Evolutionary conservation across 1,140 invertebrate genomes (phyloP).

Genomic region (Pemphigus obesinymphae): DNA sequence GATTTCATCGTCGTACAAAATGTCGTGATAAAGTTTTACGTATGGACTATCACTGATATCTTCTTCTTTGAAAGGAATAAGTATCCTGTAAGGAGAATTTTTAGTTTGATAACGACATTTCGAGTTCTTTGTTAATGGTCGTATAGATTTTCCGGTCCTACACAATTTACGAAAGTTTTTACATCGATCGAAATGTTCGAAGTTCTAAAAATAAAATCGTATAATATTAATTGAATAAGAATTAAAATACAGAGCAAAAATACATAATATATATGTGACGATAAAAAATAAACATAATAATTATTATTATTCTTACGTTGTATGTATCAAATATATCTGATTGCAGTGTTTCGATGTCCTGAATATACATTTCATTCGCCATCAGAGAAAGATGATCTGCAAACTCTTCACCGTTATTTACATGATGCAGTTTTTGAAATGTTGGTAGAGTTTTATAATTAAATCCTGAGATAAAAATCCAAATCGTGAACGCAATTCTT

Average conservation of each 20-base stretch:
- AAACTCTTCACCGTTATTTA: not conserved
- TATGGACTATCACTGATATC: not conserved
- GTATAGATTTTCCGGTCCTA: not conserved
- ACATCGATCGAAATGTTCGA: not conserved
- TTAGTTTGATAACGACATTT: constrained; percentile 2
- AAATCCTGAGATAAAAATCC: not conserved
- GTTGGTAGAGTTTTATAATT: not conserved
- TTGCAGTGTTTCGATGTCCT: not conserved
- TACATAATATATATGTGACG: no score
- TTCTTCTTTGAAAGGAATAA: constrained; percentile 12
- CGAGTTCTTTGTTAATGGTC: not conserved
- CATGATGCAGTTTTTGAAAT: not conserved
- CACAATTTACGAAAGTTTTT: not conserved
- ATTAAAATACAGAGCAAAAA: no score
- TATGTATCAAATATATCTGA: not conserved
- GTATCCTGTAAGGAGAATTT: not conserved
- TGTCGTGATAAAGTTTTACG: not conserved
- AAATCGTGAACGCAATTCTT: not conserved
- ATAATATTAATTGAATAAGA: no score
- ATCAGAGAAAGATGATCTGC: not conserved
- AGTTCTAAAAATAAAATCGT: not conserved
- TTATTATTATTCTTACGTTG: not conserved
- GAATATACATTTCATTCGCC: not conserved
- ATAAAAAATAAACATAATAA: not conserved
- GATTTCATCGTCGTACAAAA: not conserved